Conservation (phyloP, 30 jellyfish, hydroid and myxozoan species). For the Hydractinia symbiolongicarpus region DNA sequence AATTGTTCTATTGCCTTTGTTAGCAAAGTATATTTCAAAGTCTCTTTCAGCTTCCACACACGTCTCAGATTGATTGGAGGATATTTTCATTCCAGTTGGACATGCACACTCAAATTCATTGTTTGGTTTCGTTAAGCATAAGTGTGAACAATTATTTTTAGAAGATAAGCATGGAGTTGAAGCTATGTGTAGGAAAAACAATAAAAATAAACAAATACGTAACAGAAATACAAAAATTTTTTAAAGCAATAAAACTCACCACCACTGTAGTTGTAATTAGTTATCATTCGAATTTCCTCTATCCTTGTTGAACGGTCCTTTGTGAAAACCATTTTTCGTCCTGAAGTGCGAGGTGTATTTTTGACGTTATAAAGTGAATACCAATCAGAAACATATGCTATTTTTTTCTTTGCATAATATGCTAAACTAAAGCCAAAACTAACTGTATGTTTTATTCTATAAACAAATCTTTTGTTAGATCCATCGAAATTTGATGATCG, state of each 20-base stretch:
- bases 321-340: too few relatives aligned
- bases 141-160: constrained; percentile 1
- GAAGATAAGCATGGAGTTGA: neutral
- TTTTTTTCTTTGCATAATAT: neutral
- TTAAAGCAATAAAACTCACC: too few relatives aligned
- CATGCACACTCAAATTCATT: neutral
- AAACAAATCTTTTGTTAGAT: neutral
- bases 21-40: constrained; percentile 3
- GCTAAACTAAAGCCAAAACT: neutral
- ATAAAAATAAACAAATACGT: neutral
- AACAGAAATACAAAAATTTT: too few relatives aligned
- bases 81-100: constrained; percentile 1
- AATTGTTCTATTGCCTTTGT: neutral
- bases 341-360: too few relatives aligned
- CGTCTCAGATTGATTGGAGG: neutral
- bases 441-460: neutral
- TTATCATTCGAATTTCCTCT: neutral
- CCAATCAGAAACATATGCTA: constrained; percentile 4
- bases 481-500: neutral
- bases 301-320: too few relatives aligned
- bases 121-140: neutral
- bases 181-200: neutral
- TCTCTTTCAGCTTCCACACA: constrained; percentile 1
- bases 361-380: neutral
- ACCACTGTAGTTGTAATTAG: neutral